Evolutionary conservation across 2,797 vertebrate genomes (phyloP), one percentile per base, ranked within the genome.

Genomic region (Sebastes wilsoni): DNA sequence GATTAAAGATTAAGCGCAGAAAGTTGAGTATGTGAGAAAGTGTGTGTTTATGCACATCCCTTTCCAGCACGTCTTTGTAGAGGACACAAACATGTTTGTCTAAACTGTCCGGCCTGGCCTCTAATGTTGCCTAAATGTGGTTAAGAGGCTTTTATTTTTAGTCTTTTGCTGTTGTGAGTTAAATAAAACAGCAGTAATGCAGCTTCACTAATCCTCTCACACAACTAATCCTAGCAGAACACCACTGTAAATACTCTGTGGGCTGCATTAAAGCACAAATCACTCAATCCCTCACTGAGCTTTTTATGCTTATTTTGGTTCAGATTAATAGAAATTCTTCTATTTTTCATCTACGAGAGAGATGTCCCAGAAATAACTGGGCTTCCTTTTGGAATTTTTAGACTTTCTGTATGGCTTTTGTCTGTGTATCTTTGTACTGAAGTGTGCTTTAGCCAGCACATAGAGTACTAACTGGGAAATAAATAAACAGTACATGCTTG

Each of bases 161-260:
- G 93, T 93, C 91, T 91, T 95, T 95, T 93, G 86, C 92, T 93
- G 92, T 94, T 94, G 90, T 92, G 93, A 93, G 90, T 94, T 95
- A 95, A 95, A 94, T 95, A 95, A 95, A 95, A 94, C 94, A 94
- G 87, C 91, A 93, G 93, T 93, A 93, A 94, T 93, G 89, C 92
- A 93, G 93, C 94, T 94, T 94, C 82, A 88, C 93, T 95, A 96
- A 96, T 96, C 95, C 93, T 92, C 94, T 95, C 95, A 92, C 89
- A 88, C 86, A 87, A 90, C 88, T 95, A 95, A 96, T 96, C 95
- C 94, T 83, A 81, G 88, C 93, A 91, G 89, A 93, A 93, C 90
- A 91, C 89, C 94, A 93, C 93, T 94, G 94, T 95, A 94, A 95
- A 94, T 92, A 93, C 93, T 93, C 88, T 81, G 88, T 92, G 91